Base-by-base conservation (phyloP, 1,140 invertebrate genomes). In the Apolygus lucorum region DNA sequence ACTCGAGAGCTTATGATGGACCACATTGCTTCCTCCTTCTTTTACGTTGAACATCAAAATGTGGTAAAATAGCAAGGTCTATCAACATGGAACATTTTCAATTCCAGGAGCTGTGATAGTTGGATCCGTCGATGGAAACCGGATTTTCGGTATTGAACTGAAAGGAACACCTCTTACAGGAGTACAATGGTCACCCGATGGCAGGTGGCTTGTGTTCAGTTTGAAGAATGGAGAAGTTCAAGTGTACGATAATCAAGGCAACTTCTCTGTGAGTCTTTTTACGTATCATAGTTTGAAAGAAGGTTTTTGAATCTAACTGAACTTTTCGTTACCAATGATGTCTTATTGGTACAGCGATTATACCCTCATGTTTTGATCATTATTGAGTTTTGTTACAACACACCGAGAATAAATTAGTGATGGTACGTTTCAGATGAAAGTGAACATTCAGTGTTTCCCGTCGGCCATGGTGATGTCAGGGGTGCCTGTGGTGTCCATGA, bases 71-170 rank as follows among this genome's bases (percentile, higher is more conserved):
- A n/a, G n/a, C n/a, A n/a, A n/a, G n/a, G n/a, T n/a, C n/a, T n/a
- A n/a, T 49, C 34, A 49, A 11, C 34, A 8, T 17, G 8, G 34
- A 49, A 11, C 34, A 49, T 11, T 49, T 49, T 49, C 17, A 11
- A 49, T 73, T 76, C 67, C 71, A 86, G 86, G 87, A 77, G 90
- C 90, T 21, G 89, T 95, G 0, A 95, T 95, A 74, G 90, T 95
- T 24, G 91, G 97, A 1, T 96, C 95, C 24, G 93, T 98, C 0
- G 96, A 99, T 83, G 97, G 97, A 0, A 98, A 97, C 76, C 84
- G 96, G 71, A 94, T 99, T 22, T 99, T 96, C 95, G 95, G 95
- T 0, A 99, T 98, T 78, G 96, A 99, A 77, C 80, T 99, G 1
- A 96, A 96, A 81, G 88, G 88, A 22, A 83, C 87, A 0, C 84